A percentile compares a stretch with the other conserved stretches of the same genome.
These are phyloP conservation scores for Vombatus ursinus DNA, from an alignment of 2,113 vertebrate species.

Conservation along the genomic window DNA sequence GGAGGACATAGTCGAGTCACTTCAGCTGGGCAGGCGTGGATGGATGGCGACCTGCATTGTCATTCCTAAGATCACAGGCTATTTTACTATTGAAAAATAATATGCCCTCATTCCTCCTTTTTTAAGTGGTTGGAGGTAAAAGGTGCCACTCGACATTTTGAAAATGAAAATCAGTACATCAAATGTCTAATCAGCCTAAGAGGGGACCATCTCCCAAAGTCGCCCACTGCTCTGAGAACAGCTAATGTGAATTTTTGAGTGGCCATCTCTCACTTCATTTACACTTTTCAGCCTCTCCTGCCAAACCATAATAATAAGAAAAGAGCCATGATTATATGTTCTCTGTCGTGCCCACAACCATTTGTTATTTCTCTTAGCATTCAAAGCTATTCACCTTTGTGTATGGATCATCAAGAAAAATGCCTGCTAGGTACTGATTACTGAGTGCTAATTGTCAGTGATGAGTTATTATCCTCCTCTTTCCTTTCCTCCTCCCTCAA, in stretches of 20 bases:
- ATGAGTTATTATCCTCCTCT: not conserved
- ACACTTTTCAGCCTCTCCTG: not conserved
- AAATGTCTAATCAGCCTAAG: not conserved
- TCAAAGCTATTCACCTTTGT: not conserved
- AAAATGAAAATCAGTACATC: not conserved
- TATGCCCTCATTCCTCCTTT: not conserved
- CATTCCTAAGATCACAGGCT: not conserved
- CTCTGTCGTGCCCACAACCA: not conserved
- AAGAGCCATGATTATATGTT: slow-evolving; percentile 3
- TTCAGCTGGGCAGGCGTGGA: not conserved
- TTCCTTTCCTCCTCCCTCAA: not conserved
- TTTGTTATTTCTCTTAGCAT: not conserved
- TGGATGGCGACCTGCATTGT: not conserved
- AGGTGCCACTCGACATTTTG: not conserved
- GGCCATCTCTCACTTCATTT: not conserved
- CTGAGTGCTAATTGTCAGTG: not conserved
- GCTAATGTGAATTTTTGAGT: not conserved
- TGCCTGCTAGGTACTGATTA: slow-evolving; percentile 32
- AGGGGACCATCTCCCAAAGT: not conserved
- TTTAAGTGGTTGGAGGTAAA: slow-evolving; percentile 18
- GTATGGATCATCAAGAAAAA: not conserved
- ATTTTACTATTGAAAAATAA: not conserved
- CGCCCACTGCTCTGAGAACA: not conserved
- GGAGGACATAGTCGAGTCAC: not conserved
- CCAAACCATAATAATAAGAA: not conserved